These are phyloP conservation scores for Cantharis rustica DNA, from an alignment of 2,888 invertebrate species.

Conservation along the genomic window DNA sequence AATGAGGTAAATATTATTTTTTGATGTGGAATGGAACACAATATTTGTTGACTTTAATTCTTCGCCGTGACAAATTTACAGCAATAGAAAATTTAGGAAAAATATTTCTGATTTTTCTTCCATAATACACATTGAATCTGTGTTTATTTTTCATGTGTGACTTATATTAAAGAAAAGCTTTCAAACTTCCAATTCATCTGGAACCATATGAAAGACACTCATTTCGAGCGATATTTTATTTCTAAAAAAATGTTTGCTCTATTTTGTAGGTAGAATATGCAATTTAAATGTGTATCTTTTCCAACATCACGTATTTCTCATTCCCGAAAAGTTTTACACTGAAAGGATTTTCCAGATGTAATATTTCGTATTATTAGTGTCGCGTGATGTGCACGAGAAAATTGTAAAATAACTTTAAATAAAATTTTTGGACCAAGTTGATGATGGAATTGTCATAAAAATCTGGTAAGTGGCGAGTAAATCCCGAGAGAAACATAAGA, in stretches of 20 bases:
- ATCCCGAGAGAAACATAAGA: background rate
- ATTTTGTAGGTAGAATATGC: background rate
- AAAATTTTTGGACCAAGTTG: background rate
- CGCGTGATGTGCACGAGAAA: background rate
- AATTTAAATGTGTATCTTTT: background rate
- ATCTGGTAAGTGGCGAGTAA: background rate
- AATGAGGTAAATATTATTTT: background rate
- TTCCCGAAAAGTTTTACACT: background rate
- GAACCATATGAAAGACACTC: background rate
- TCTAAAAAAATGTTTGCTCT: background rate
- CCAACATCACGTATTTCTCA: background rate
- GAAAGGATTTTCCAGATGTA: background rate
- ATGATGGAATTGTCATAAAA: background rate
- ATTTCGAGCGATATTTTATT: background rate
- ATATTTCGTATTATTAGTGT: background rate
- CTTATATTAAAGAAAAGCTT: constrained; percentile 4
- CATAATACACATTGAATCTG: background rate
- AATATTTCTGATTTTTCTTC: background rate
- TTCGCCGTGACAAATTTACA: background rate
- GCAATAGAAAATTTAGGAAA: background rate
- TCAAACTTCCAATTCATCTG: background rate
- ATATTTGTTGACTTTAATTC: background rate
- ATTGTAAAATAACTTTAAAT: background rate
- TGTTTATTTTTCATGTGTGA: constrained; percentile 4
- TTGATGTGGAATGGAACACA: background rate